These are phyloP conservation scores for Plutomurus gul DNA, from an alignment of 1,140 invertebrate genomes.

Conservation along the genomic window DNA sequence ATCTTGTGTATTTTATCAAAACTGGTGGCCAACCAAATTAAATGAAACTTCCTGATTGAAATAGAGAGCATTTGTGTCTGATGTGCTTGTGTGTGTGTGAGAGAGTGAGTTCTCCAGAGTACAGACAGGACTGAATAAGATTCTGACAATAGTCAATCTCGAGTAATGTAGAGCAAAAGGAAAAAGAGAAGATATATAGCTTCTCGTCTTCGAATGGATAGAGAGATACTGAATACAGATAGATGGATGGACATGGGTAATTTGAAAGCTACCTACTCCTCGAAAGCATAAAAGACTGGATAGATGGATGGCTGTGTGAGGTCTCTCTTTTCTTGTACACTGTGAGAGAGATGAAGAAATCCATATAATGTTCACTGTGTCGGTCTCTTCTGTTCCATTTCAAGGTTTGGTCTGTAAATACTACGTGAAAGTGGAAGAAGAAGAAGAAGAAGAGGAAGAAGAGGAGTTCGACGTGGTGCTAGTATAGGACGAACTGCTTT, in stretches of 20 bases:
- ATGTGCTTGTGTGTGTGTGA: conserved; percentile 12
- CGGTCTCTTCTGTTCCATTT: too few relatives aligned
- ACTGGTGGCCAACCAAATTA: conserved; percentile 25
- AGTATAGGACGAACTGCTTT: too few relatives aligned
- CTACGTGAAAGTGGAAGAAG: too few relatives aligned
- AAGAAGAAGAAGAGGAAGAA: too few relatives aligned
- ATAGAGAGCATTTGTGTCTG: conserved; percentile 2
- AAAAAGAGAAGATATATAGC: background rate
- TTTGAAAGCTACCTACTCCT: background rate
- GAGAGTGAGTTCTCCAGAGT: background rate
- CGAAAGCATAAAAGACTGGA: background rate
- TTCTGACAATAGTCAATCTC: background rate
- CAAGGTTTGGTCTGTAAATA: too few relatives aligned
- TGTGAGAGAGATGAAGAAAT: too few relatives aligned
- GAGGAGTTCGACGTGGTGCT: too few relatives aligned
- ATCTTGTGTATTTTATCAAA: conserved; percentile 32
- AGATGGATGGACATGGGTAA: conserved; percentile 4
- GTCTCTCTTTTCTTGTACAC: background rate
- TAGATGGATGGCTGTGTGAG: background rate
- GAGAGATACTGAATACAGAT: background rate
- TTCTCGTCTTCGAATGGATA: too few relatives aligned
- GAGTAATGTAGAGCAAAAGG: background rate
- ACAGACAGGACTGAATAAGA: background rate
- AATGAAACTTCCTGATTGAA: conserved; percentile 31
- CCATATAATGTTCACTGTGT: background rate